These are phyloP conservation scores for Aurelia coerulea DNA, from an alignment of 30 jellyfish, hydroid and myxozoan genomes.

Conservation along the genomic window DNA sequence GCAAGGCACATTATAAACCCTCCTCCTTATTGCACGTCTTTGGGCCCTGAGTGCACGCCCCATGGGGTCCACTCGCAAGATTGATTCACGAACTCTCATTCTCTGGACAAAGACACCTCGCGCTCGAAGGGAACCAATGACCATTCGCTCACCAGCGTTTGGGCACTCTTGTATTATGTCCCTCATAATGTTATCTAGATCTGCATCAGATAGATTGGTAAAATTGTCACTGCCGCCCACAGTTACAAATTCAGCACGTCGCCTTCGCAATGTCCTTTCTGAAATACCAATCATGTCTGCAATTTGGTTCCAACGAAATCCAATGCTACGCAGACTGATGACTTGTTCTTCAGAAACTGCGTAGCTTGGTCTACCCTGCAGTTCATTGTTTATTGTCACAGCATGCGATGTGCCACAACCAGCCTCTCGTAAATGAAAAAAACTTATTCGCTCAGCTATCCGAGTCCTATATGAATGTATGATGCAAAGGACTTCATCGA, in stretches of 20 bases:
- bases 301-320: not conserved
- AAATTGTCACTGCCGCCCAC: not conserved
- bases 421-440: too few relatives aligned
- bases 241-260: too few relatives aligned
- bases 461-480: too few relatives aligned
- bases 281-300: not conserved
- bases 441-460: too few relatives aligned
- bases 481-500: too few relatives aligned
- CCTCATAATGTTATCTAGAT: not conserved
- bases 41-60: constrained; percentile 9
- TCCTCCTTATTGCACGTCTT: not conserved
- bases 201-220: constrained; percentile 3
- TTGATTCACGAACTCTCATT: constrained; percentile 2
- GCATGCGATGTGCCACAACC: too few relatives aligned
- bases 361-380: not conserved
- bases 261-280: too few relatives aligned
- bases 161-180: not conserved
- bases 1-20: not conserved
- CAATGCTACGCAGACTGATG: not conserved
- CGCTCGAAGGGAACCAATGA: too few relatives aligned
- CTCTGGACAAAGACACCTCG: not conserved
- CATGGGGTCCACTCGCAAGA: constrained; percentile 13
- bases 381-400: not conserved
- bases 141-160: too few relatives aligned
- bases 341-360: not conserved